A percentile compares a stretch with the other conserved stretches of the same genome.
These are phyloP conservation scores for Sesamia inferens DNA, from an alignment of 2,888 invertebrate species.

Conservation along the genomic window DNA sequence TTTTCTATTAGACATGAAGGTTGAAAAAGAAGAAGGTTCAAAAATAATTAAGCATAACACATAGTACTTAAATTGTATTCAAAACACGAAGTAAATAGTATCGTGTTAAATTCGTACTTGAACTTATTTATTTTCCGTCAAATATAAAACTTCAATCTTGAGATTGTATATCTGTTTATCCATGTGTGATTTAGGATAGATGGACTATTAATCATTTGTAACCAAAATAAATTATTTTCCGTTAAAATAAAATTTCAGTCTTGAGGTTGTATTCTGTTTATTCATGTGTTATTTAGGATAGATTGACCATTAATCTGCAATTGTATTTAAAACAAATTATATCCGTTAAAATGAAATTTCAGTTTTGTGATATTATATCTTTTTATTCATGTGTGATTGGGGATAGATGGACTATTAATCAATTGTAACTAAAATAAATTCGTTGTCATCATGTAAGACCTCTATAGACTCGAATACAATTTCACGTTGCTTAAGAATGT, in stretches of 20 bases:
- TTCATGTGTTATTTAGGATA: too few relatives aligned
- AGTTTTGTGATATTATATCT: too few relatives aligned
- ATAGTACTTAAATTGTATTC: slow-evolving; percentile 40
- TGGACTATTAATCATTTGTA: slow-evolving; percentile 37
- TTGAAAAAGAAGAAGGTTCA: slow-evolving; percentile 9
- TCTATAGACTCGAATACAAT: slow-evolving; percentile 34
- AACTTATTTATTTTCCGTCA: slow-evolving; percentile 40
- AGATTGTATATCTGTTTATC: slow-evolving; percentile 6
- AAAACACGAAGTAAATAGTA: slow-evolving; percentile 52
- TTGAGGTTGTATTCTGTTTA: too few relatives aligned
- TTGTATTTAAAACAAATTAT: not conserved
- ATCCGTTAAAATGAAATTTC: too few relatives aligned
- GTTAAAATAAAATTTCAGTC: too few relatives aligned
- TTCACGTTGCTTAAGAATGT: slow-evolving; percentile 43
- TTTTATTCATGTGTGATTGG: too few relatives aligned
- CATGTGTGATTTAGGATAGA: slow-evolving; percentile 12
- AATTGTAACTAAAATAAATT: slow-evolving; percentile 19
- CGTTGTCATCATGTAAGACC: slow-evolving; percentile 35
- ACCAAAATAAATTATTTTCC: not conserved
- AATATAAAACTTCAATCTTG: slow-evolving; percentile 35
- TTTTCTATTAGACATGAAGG: slow-evolving; percentile 34
- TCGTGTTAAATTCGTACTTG: slow-evolving; percentile 61
- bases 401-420: too few relatives aligned
- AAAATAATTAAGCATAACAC: slow-evolving; percentile 36
- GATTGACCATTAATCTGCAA: too few relatives aligned